Conservation (phyloP, 1,140 invertebrate genomes). For the Xylocopa sonorina region DNA sequence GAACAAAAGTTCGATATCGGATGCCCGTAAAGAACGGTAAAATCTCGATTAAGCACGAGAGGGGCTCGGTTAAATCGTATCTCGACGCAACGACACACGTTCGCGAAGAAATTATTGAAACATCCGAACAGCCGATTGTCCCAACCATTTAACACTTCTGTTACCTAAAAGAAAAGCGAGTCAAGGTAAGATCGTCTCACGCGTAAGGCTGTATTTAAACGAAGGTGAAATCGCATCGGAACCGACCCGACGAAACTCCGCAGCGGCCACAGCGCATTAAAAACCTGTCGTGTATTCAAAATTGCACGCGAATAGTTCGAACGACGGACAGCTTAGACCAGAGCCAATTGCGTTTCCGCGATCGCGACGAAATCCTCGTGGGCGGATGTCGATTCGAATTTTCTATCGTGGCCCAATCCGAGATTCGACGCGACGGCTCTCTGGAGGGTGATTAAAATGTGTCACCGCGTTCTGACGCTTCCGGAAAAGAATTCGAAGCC, state of each 20-base stretch:
- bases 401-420: too few species aligned
- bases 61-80: not conserved
- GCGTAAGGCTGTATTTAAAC: not conserved
- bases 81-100: not conserved
- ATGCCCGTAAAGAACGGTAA: not conserved
- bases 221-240: not conserved
- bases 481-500: not conserved
- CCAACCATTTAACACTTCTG: not conserved
- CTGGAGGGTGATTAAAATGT: not conserved
- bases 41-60: not conserved
- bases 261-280: not conserved
- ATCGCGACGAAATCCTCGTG: too few species aligned
- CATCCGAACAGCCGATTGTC: not conserved
- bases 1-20: not conserved
- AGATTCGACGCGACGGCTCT: not conserved
- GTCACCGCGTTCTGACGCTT: not conserved
- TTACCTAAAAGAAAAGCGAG: not conserved
- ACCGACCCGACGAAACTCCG: not conserved
- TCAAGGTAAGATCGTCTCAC: not conserved
- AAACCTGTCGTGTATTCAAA: not conserved
- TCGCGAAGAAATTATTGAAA: not conserved
- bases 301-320: not conserved
- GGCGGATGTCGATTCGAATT: too few species aligned
- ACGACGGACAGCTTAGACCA: not conserved
- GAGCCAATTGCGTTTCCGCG: constrained; percentile 1